These are phyloP conservation scores for Lacanobia oleracea DNA, from an alignment of 2,888 invertebrate species.

Conservation along the genomic window DNA sequence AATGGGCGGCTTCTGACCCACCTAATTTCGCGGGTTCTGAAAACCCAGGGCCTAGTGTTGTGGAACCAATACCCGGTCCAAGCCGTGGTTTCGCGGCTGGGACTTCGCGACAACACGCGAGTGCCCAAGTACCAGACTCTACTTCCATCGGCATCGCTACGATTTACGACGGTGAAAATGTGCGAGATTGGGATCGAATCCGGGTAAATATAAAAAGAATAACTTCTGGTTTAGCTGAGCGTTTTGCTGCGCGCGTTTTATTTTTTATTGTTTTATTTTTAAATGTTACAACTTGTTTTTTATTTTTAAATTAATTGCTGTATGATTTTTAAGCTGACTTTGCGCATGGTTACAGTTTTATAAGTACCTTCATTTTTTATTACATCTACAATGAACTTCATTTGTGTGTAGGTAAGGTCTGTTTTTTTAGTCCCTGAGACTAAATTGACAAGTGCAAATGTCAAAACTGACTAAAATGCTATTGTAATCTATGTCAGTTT, in stretches of 20 bases:
- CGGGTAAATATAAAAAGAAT: slow-evolving; percentile 7
- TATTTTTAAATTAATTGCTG: too few species aligned
- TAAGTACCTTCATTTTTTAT: too few species aligned
- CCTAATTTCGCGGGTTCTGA: neutral
- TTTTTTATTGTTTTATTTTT: too few species aligned
- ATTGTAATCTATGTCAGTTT: too few species aligned
- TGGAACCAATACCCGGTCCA: neutral
- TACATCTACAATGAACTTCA: too few species aligned
- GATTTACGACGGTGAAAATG: neutral
- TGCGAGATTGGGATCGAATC: neutral
- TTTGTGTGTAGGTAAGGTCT: too few species aligned
- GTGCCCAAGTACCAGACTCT: neutral
- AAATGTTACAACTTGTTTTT: too few species aligned
- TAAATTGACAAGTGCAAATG: too few species aligned
- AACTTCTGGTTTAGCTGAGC: neutral
- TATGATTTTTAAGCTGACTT: too few species aligned
- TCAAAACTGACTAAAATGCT: too few species aligned
- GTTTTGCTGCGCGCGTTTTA: neutral
- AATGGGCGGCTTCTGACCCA: neutral
- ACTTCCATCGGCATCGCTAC: neutral
- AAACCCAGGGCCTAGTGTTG: neutral
- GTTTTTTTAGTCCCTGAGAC: too few species aligned
- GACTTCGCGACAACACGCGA: neutral
- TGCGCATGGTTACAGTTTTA: too few species aligned
- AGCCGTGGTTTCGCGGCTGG: neutral